These are phyloP conservation scores for Campaea margaritaria DNA, from an alignment of 2,888 invertebrate genomes.

Conservation along the genomic window DNA sequence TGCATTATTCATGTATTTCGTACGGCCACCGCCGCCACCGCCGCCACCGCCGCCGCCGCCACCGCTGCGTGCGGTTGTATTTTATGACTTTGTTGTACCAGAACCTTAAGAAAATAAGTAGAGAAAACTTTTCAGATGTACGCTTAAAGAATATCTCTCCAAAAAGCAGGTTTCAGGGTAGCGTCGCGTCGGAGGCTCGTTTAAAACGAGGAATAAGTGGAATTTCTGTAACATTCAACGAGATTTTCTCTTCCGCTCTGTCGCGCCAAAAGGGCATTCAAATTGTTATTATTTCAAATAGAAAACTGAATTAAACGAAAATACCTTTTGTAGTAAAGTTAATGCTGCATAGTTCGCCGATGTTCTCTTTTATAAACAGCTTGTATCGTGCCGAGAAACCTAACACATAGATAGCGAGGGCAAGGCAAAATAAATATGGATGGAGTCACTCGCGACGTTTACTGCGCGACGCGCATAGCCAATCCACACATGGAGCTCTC, in stretches of 20 bases:
- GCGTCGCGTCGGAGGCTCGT: constrained; percentile 2
- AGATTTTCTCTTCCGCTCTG: constrained; percentile 14
- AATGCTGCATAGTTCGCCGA: neutral
- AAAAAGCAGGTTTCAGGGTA: constrained; percentile 4
- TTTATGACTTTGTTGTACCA: constrained; percentile 22
- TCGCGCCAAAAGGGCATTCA: constrained; percentile 9
- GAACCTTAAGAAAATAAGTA: constrained; percentile 21
- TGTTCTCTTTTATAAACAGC: neutral
- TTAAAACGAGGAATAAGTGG: constrained; percentile 11
- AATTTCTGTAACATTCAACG: constrained; percentile 13
- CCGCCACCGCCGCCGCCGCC: no score
- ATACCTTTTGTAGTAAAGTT: neutral
- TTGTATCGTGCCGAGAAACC: neutral
- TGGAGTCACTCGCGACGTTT: no score
- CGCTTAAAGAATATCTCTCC: constrained; percentile 3
- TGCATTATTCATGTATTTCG: constrained; percentile 49
- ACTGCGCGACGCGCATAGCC: no score
- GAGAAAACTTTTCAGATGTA: constrained; percentile 8
- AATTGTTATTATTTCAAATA: constrained; percentile 10
- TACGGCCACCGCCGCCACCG: no score
- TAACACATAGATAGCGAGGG: no score
- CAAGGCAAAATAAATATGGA: no score
- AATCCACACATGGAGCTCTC: no score
- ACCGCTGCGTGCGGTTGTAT: constrained; percentile 19
- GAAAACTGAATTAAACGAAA: constrained; percentile 4